Base-by-base conservation (phyloP, 2,888 invertebrate genomes). In the Lasius platythorax region DNA sequence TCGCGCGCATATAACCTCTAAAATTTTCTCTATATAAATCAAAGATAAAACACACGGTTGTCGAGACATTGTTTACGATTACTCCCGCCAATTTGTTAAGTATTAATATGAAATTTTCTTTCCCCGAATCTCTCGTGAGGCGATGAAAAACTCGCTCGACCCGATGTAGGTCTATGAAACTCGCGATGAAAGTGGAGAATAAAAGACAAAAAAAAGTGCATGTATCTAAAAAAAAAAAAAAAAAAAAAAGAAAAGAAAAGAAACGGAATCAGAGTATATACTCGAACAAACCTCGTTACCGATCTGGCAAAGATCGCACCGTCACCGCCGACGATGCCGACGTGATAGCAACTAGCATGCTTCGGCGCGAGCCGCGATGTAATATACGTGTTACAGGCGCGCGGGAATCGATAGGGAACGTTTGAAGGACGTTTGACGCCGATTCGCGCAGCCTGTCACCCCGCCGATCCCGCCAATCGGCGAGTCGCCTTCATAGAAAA, bases 401-500 rank as follows among this genome's bases (percentile, higher is more conserved):
- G 61, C 61, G 61, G 79, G 90, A 91, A 91, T 91, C 91, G 92
- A 91, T 91, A 91, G 88, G 91, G 72, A 91, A 91, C 91, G 87
- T 91, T 91, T 92, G 91, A 92, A 92, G 92, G 92, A 92, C 92
- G 87, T 76, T 83, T 83, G 78, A 76, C 84, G 64, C 9, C 43
- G 58, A 23, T 61, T 79, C 75, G 76, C 74, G 82, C 84, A 68
- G 85, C 83, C 85, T 87, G 87, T 90, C 87, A 91, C 85, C 72
- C 75, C 83, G 64, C 85, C 81, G 83, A 85, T 81, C 68, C 63
- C 74, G 79, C 88, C 85, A 89, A 86, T 87, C 74, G 70, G 46
- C 61, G 58, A 63, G 75, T 11, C 40, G 64, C 12, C 18, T 3
- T 72, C 28, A 56, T 84, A 85, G 72, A 74, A 89, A 87, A 89